phyloP scores from a whole-genome alignment of 92 coral and sea anemone species.

The Epizoanthus stellaris region DNA sequence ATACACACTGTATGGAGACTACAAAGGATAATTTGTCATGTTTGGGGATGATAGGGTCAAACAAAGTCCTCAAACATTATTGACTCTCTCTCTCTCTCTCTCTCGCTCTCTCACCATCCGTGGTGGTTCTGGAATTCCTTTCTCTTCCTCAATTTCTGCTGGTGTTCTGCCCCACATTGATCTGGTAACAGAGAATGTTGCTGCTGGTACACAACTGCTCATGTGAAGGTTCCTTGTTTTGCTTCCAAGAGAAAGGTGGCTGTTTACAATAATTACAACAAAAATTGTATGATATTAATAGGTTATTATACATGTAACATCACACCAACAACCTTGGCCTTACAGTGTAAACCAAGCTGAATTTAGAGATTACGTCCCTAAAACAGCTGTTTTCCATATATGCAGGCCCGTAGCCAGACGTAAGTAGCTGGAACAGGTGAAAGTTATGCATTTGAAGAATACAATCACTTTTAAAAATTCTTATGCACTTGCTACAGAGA shows the following conservation, averaged over 20 bases:
- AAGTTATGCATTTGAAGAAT: too few relatives aligned
- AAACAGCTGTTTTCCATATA: too few relatives aligned
- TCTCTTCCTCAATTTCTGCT: constrained; percentile 81
- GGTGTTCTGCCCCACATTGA: constrained; percentile 86
- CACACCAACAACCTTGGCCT: too few relatives aligned
- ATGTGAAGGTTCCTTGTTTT: constrained; percentile 63
- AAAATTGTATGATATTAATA: too few relatives aligned
- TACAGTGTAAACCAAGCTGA: too few relatives aligned
- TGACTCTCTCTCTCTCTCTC: neutral
- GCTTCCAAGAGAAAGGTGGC: constrained; percentile 58
- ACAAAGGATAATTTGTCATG: neutral
- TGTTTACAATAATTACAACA: constrained; percentile 13
- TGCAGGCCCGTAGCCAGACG: too few relatives aligned
- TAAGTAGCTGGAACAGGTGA: too few relatives aligned
- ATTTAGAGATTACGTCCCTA: too few relatives aligned
- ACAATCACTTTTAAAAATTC: too few relatives aligned
- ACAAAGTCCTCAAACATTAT: neutral
- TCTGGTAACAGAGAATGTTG: constrained; percentile 87
- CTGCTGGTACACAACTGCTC: constrained; percentile 49
- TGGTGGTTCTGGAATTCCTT: constrained; percentile 79
- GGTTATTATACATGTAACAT: neutral
- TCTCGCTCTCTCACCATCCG: constrained; percentile 65
- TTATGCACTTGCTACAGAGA: too few relatives aligned
- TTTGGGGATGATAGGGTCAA: neutral
- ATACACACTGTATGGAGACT: too few relatives aligned